Evolutionary conservation across 2,113 vertebrate species (phyloP), one percentile per base, ranked within the genome.

Genomic region (Cheirogaleus medius): DNA sequence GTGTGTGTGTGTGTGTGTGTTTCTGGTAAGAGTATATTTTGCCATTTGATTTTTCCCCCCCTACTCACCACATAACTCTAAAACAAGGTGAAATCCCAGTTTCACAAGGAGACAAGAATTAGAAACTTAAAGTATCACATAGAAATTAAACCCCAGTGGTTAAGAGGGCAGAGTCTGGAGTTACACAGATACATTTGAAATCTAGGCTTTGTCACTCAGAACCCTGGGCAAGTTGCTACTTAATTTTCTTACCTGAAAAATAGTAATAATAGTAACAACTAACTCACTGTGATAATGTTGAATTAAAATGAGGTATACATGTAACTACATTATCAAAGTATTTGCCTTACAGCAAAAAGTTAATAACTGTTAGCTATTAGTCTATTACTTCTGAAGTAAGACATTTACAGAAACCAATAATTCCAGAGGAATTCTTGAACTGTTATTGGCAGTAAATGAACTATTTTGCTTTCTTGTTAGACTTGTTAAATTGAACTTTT

Each of bases 351-450:
- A 91, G 12, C 17, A 76, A 89, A 86, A 95, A 32, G 1, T 6
- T 81, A 94, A n/a, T 93, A 86, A 93, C 20, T 87, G 8, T 97
- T 68, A 96, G 5, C 18, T 91, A 8, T 82, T 89, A 73, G 7
- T 49, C 42, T 78, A 11, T 58, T 71, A 52, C 32, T 87, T 93
- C 17, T 85, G 20, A 95, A 93, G 42, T 89, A 96, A 87, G 49
- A 63, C 20, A 58, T 91, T 97, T 97, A 39, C 14, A 87, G 34
- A 92, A 97, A 66, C 6, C 58, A 83, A 20, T 66, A 63, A 68
- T 81, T 97, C 63, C 82, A 91, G 93, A 84, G 58, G 66, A 96
- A 97, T 32, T 87, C 27, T 84, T 94, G 84, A 92, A 86, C n/a
- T 68, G 2, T 77, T 88, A 47, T 27, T 88, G 64, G 71, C 58